phyloP scores from a whole-genome alignment of 92 coral and sea anemone species.

The Siderastrea siderea region DNA sequence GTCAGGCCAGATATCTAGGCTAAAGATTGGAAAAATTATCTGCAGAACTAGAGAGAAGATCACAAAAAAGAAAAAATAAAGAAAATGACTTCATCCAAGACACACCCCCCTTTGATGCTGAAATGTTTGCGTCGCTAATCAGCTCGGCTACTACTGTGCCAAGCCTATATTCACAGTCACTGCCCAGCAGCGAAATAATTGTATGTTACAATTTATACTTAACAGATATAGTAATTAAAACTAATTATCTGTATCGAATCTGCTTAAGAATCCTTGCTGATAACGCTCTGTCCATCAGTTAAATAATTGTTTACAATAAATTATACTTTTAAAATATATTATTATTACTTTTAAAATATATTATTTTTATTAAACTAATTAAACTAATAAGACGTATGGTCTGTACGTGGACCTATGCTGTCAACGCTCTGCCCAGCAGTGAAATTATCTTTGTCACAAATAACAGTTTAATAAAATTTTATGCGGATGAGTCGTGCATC shows the following conservation, averaged over 20 bases:
- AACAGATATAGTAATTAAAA: background rate
- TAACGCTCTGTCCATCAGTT: slow-evolving; percentile 24
- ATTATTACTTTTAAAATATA: background rate
- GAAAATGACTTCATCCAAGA: no score
- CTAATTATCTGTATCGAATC: background rate
- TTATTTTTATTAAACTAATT: no score
- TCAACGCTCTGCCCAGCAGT: no score
- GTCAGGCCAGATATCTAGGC: no score
- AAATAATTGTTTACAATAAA: slow-evolving; percentile 5
- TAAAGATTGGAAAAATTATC: no score
- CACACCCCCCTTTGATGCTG: background rate
- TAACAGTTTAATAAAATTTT: no score
- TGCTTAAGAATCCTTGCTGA: background rate
- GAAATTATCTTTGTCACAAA: no score
- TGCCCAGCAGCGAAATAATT: slow-evolving; percentile 50
- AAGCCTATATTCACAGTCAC: background rate
- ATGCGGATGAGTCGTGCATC: background rate
- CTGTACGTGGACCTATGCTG: no score
- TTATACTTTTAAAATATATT: background rate
- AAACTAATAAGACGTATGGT: no score
- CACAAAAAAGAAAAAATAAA: no score
- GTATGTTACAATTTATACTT: background rate
- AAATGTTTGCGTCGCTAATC: background rate
- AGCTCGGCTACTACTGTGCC: background rate
- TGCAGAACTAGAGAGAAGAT: no score